Conservation (phyloP, 2,797 vertebrate genomes). For the Arctocebus calabarensis region DNA sequence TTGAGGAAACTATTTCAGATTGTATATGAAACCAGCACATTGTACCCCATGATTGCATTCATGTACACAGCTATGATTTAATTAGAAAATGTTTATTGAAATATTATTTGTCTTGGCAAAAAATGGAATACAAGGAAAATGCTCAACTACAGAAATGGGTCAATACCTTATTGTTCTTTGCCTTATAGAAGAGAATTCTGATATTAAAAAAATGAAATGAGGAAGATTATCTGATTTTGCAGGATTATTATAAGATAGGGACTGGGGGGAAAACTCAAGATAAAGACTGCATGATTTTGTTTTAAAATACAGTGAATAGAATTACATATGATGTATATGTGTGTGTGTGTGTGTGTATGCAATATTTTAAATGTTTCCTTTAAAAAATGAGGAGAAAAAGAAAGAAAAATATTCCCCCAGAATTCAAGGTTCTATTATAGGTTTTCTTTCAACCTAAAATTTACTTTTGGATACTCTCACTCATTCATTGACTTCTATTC, state of each 20-base stretch:
- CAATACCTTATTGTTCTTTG: not conserved
- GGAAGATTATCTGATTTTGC: not conserved
- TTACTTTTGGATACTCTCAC: not conserved
- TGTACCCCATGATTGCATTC: too few species aligned
- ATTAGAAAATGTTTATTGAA: not conserved
- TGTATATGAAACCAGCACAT: too few species aligned
- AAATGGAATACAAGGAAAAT: not conserved
- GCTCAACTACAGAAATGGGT: not conserved
- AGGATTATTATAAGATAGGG: not conserved
- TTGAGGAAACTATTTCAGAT: too few species aligned
- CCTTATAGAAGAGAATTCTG: not conserved
- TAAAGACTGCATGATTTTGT: not conserved
- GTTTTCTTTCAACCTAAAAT: not conserved
- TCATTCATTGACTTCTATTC: not conserved
- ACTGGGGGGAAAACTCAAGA: not conserved
- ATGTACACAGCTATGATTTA: too few species aligned
- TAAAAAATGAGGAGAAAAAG: not conserved
- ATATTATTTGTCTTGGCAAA: too few species aligned
- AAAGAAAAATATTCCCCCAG: not conserved
- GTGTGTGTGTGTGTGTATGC: not conserved
- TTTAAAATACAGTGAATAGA: not conserved
- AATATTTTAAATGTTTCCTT: not conserved
- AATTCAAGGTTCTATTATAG: not conserved
- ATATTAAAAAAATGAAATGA: not conserved
- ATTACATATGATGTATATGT: not conserved